phyloP scores from a whole-genome alignment of 2,797 vertebrate genomes.

The Fratercula arctica region DNA sequence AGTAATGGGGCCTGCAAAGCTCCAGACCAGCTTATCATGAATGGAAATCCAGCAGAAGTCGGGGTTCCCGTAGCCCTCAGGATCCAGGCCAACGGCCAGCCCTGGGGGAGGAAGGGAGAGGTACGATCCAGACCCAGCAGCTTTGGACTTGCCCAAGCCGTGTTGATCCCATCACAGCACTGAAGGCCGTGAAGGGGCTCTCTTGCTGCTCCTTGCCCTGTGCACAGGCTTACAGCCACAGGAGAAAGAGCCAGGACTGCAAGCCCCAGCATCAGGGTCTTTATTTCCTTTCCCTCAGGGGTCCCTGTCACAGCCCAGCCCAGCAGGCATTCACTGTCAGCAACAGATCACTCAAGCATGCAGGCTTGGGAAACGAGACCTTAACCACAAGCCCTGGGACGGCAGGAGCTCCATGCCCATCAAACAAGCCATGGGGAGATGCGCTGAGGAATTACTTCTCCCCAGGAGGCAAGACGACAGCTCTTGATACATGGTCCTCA shows the following conservation, averaged over 20 bases:
- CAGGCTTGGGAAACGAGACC: not conserved
- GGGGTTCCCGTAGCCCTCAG: conserved; percentile 96
- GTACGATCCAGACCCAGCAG: not conserved
- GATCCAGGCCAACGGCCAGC: conserved; percentile 93
- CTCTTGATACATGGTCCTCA: rapidly evolving
- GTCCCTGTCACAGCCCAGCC: not conserved
- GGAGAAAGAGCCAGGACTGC: not conserved
- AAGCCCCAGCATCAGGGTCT: not conserved
- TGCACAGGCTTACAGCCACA: not conserved
- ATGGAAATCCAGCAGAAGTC: conserved; percentile 99
- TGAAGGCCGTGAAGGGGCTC: not conserved
- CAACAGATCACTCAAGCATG: not conserved
- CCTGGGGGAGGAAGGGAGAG: conserved; percentile 75
- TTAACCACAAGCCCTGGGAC: not conserved
- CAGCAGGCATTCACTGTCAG: not conserved
- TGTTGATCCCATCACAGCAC: not conserved
- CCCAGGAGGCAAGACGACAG: not conserved
- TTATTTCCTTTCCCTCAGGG: not conserved
- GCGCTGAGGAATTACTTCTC: not conserved
- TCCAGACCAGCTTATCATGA: conserved; percentile 98
- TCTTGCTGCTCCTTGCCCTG: not conserved
- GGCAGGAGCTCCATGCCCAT: not conserved
- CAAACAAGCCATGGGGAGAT: not conserved
- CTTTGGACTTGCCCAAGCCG: not conserved
- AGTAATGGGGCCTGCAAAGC: conserved; percentile 94